A percentile compares a stretch with the other conserved stretches of the same genome.
Evolutionary conservation across 1,140 invertebrate species (phyloP).

Genomic region (Diplogasteroides magnus): DNA sequence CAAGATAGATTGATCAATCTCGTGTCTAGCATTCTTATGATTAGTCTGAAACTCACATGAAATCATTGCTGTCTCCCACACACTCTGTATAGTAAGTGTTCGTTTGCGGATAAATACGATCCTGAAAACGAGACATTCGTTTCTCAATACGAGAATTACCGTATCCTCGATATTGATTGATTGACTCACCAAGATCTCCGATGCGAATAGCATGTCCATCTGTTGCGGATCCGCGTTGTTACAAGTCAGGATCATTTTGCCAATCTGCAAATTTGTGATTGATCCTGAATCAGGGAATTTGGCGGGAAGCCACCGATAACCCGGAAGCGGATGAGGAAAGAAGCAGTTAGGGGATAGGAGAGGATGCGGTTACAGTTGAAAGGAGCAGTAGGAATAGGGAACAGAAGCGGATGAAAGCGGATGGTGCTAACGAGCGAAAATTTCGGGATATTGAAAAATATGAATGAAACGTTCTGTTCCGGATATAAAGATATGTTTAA

Average conservation of each 20-base stretch:
- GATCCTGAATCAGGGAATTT: too few species aligned
- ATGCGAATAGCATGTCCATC: slow-evolving; percentile 43
- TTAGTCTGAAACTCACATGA: slow-evolving; percentile 46
- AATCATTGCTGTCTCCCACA: slow-evolving; percentile 42
- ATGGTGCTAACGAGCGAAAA: too few species aligned
- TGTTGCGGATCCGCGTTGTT: slow-evolving; percentile 36
- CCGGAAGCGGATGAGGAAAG: slow-evolving; percentile 3
- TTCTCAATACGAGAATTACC: background rate
- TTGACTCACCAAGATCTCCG: slow-evolving; percentile 37
- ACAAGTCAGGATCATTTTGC: slow-evolving; percentile 34
- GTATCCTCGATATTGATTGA: too few species aligned
- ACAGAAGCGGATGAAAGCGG: slow-evolving; percentile 12
- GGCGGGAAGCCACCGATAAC: too few species aligned
- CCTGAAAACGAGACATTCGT: slow-evolving; percentile 29
- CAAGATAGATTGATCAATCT: too few species aligned
- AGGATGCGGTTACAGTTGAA: too few species aligned
- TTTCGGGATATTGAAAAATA: too few species aligned
- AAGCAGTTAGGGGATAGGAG: background rate
- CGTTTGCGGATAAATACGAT: slow-evolving; percentile 49
- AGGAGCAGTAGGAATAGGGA: background rate
- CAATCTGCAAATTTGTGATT: too few species aligned
- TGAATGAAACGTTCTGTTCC: too few species aligned
- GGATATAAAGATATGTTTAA: too few species aligned
- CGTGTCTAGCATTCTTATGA: background rate
- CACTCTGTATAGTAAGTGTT: slow-evolving; percentile 51